Evolutionary conservation across 1,140 invertebrate genomes (phyloP).

Genomic region (Metaphire vulgaris): DNA sequence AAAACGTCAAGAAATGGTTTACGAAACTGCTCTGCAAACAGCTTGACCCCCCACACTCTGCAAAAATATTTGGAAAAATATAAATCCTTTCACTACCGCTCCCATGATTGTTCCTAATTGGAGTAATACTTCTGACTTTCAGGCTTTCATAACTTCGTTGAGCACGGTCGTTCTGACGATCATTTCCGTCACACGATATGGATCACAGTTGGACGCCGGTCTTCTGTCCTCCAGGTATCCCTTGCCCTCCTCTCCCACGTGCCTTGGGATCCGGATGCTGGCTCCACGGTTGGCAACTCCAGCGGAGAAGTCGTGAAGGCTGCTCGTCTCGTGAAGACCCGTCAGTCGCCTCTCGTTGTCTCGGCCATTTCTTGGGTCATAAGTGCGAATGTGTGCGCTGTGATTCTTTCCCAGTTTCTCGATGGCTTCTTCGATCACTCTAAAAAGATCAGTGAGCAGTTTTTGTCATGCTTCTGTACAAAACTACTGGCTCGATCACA

Average conservation of each 20-base stretch:
- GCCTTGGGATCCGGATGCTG: slow-evolving; percentile 49
- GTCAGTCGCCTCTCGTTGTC: slow-evolving; percentile 55
- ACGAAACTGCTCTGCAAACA: no score
- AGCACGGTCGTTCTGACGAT: slow-evolving; percentile 43
- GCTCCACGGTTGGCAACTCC: slow-evolving; percentile 55
- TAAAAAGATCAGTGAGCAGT: no score
- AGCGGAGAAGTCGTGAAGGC: slow-evolving; percentile 49
- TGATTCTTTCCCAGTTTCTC: slow-evolving; percentile 76
- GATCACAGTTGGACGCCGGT: slow-evolving; percentile 88
- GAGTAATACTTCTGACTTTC: no score
- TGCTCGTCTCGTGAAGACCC: slow-evolving; percentile 53
- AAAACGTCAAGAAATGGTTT: no score
- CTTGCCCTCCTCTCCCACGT: slow-evolving; percentile 70
- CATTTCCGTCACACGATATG: slow-evolving; percentile 60
- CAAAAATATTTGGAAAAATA: no score
- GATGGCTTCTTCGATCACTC: slow-evolving; percentile 55
- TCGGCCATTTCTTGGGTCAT: slow-evolving; percentile 66
- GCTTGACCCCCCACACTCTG: no score
- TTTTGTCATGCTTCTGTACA: no score
- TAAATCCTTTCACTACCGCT: no score
- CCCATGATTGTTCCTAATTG: no score
- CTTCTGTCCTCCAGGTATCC: slow-evolving; percentile 89
- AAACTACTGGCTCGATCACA: no score
- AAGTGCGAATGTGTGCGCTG: slow-evolving; percentile 76
- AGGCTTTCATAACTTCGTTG: no score